A percentile compares a stretch with the other conserved stretches of the same genome.
These are phyloP conservation scores for Leucophora obtusa DNA, from an alignment of 2,888 invertebrate genomes.

Conservation along the genomic window DNA sequence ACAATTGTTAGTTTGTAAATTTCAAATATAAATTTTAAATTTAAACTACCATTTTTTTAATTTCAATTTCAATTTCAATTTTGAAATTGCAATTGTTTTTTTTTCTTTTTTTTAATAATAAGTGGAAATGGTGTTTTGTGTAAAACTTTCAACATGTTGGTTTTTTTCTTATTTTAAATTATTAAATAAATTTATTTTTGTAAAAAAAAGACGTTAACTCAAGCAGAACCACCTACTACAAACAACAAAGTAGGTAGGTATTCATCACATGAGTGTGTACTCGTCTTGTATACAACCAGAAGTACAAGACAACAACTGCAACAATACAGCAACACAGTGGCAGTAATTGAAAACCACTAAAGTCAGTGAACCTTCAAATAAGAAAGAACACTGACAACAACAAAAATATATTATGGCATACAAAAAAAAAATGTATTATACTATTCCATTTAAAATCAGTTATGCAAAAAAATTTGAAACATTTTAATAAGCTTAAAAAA, in stretches of 20 bases:
- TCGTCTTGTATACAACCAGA: slow-evolving; percentile 22
- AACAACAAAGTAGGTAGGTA: slow-evolving; percentile 20
- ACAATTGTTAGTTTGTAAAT: too few species aligned
- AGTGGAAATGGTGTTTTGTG: too few species aligned
- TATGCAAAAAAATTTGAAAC: slow-evolving; percentile 4
- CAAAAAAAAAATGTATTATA: background rate
- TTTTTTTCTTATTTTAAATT: slow-evolving; percentile 18
- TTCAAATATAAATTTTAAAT: too few species aligned
- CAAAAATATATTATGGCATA: slow-evolving; percentile 16
- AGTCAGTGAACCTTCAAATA: slow-evolving; percentile 60
- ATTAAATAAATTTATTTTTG: slow-evolving; percentile 23
- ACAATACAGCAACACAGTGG: slow-evolving; percentile 29
- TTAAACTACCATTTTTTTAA: too few species aligned
- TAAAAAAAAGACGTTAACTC: slow-evolving; percentile 25
- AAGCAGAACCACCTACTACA: slow-evolving; percentile 55
- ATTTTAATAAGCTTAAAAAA: background rate
- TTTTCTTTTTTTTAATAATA: too few species aligned
- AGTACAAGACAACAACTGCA: slow-evolving; percentile 40
- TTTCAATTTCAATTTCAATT: too few species aligned
- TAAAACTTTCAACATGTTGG: too few species aligned
- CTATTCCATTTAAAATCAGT: slow-evolving; percentile 17
- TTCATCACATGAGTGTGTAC: slow-evolving; percentile 24
- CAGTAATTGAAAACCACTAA: slow-evolving; percentile 57
- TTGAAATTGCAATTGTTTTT: too few species aligned
- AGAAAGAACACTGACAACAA: slow-evolving; percentile 2